phyloP scores from a whole-genome alignment of 1,140 invertebrate species.

The Musca domestica region DNA sequence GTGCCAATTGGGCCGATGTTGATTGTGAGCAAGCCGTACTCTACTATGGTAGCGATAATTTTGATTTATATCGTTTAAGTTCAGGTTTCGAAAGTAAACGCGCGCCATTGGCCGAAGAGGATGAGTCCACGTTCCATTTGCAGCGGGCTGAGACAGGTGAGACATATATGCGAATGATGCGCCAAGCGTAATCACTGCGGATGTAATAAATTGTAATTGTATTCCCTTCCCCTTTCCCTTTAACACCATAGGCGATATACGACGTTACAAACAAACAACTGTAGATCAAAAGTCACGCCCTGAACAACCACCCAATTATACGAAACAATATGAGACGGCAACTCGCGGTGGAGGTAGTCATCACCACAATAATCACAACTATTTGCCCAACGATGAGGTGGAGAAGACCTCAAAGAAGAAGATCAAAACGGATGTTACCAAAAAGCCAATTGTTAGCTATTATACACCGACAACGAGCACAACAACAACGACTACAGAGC shows the following conservation, averaged over 20 bases:
- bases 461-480: slow-evolving; percentile 44
- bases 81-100: slow-evolving; percentile 66
- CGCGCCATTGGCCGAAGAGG: slow-evolving; percentile 58
- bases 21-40: slow-evolving; percentile 77
- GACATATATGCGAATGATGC: neutral
- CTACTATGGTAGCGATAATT: slow-evolving; percentile 78
- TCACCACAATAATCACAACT: neutral
- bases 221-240: neutral
- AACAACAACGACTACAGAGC: slow-evolving; percentile 33
- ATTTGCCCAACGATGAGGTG: neutral
- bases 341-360: slow-evolving; percentile 22
- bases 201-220: no score
- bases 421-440: slow-evolving; percentile 29
- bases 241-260: slow-evolving; percentile 39
- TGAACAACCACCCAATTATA: slow-evolving; percentile 31
- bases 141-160: slow-evolving; percentile 71
- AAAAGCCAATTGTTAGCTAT: slow-evolving; percentile 50
- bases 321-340: slow-evolving; percentile 32
- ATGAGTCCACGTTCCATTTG: slow-evolving; percentile 72
- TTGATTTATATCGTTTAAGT: slow-evolving; percentile 77
- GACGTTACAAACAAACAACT: slow-evolving; percentile 47
- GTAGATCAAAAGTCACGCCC: slow-evolving; percentile 45
- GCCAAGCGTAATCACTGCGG: no score
- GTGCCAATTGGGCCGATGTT: slow-evolving; percentile 86
- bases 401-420: slow-evolving; percentile 1